phyloP scores from a whole-genome alignment of 2,797 vertebrate species.

The Florisuga fusca region DNA sequence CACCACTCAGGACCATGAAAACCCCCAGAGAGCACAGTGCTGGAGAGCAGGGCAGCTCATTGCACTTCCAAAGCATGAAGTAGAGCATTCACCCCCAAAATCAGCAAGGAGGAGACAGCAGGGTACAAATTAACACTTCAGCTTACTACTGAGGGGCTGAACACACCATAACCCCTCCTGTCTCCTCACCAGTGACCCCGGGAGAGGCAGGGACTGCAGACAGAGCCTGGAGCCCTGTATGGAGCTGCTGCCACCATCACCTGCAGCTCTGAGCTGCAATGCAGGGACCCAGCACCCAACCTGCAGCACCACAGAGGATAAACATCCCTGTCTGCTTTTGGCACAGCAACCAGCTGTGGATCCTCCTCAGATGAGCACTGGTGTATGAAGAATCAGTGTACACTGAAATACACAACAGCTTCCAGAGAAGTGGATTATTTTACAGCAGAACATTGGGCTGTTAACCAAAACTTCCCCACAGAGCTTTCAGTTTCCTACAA shows the following conservation, averaged over 20 bases:
- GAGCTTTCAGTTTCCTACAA: not conserved
- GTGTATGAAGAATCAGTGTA: rapidly evolving
- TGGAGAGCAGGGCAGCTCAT: not conserved
- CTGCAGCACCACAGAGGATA: not conserved
- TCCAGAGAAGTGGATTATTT: not conserved
- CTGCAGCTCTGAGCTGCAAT: too few relatives aligned
- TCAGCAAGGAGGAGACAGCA: not conserved
- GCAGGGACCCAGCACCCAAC: not conserved
- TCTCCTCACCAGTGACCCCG: not conserved
- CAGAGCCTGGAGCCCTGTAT: not conserved
- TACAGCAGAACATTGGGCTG: not conserved
- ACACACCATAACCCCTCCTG: not conserved
- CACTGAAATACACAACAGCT: not conserved
- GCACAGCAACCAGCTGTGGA: not conserved
- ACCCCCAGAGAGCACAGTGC: not conserved
- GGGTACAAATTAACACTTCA: not conserved
- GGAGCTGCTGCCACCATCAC: not conserved
- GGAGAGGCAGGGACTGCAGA: not conserved
- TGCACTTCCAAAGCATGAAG: not conserved
- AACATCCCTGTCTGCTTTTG: not conserved
- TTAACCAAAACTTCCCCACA: not conserved
- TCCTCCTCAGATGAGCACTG: rapidly evolving
- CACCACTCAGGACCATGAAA: not conserved
- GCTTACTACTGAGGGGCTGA: not conserved
- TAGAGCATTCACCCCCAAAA: not conserved